These are phyloP conservation scores for Thaleichthys pacificus DNA, from an alignment of 2,797 vertebrate species.

Conservation along the genomic window DNA sequence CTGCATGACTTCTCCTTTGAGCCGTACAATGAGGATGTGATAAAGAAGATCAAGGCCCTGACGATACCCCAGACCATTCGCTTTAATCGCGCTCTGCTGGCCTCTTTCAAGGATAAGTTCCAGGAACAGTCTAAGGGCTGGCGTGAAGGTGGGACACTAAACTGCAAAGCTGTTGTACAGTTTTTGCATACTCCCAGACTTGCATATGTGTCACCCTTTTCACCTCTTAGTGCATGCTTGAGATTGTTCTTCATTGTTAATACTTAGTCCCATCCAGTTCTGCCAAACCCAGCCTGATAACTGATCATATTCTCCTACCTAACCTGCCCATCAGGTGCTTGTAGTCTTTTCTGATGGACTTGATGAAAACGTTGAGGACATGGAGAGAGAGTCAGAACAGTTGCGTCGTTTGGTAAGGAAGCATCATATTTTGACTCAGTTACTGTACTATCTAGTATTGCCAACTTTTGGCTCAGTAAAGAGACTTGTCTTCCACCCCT, in stretches of 20 bases:
- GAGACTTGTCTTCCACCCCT: background rate
- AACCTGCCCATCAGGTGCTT: constrained; percentile 70
- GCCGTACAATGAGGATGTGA: constrained; percentile 55
- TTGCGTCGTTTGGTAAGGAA: constrained; percentile 68
- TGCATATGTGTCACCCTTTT: background rate
- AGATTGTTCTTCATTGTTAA: too few species aligned
- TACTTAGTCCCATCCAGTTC: background rate
- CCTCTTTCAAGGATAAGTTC: constrained; percentile 73
- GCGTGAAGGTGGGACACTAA: constrained; percentile 79
- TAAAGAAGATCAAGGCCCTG: constrained; percentile 74
- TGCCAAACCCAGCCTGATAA: background rate
- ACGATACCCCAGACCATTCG: constrained; percentile 51
- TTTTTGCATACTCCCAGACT: background rate
- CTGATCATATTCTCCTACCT: background rate
- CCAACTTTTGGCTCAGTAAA: background rate
- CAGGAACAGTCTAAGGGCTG: constrained; percentile 50
- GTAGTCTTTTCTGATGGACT: constrained; percentile 87
- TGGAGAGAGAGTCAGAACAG: constrained; percentile 65
- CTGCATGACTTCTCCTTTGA: constrained; percentile 77
- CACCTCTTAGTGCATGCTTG: background rate
- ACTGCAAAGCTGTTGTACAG: too few species aligned
- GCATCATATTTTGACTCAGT: background rate
- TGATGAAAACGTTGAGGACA: constrained; percentile 71
- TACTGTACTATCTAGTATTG: background rate
- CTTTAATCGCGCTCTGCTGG: constrained; percentile 75